phyloP scores from a whole-genome alignment of 1,140 invertebrate species.

The Lethrus apterus region DNA sequence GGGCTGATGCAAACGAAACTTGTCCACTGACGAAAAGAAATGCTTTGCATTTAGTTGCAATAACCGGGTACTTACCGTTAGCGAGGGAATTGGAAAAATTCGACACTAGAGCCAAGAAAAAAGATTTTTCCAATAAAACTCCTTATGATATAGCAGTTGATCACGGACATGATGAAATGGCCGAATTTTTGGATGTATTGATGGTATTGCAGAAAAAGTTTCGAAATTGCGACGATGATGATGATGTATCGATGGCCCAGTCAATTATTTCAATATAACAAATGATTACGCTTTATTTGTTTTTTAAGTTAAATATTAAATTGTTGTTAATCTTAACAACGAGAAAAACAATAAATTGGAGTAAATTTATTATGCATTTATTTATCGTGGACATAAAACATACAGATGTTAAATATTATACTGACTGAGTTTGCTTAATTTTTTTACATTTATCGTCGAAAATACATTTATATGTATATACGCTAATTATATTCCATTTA shows the following conservation, averaged over 20 bases:
- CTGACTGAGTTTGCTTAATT: constrained; percentile 21
- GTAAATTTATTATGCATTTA: constrained; percentile 7
- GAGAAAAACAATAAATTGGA: not conserved
- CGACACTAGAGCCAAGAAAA: constrained; percentile 14
- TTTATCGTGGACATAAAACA: constrained; percentile 9
- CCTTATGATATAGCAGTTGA: constrained; percentile 21
- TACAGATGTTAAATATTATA: constrained; percentile 24
- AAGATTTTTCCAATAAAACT: constrained; percentile 13
- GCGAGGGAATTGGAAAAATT: constrained; percentile 15
- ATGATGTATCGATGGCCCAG: no score
- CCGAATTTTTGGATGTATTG: constrained; percentile 4
- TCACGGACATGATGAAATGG: constrained; percentile 16
- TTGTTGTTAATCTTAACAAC: not conserved
- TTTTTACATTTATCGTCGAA: constrained; percentile 12
- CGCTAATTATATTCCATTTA: no score
- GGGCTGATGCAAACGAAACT: constrained; percentile 13
- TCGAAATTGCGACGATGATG: no score
- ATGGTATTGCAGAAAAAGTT: no score
- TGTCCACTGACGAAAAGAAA: constrained; percentile 16
- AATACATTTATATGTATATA: no score
- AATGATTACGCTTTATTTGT: no score
- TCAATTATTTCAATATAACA: no score
- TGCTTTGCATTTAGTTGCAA: constrained; percentile 25
- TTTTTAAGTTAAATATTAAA: no score
- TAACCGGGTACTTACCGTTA: constrained; percentile 20